Evolutionary conservation across 2,113 vertebrate species (phyloP).

Genomic region (Ictalurus punctatus): DNA sequence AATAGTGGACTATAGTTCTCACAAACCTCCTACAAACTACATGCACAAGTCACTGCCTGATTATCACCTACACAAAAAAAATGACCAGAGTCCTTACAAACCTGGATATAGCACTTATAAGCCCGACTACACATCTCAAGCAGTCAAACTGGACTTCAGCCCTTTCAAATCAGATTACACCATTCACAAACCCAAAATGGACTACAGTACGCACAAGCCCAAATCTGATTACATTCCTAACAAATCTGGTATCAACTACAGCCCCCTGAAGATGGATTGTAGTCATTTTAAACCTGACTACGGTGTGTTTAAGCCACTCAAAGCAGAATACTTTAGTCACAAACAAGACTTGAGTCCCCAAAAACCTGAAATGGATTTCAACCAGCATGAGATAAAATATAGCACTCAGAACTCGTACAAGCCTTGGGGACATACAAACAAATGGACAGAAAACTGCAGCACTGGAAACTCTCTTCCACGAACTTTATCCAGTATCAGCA

Average conservation of each 20-base stretch:
- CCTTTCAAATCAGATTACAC: conserved; percentile 69
- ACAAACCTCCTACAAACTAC: conserved; percentile 69
- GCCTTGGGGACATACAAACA: conserved; percentile 81
- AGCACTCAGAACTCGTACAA: conserved; percentile 75
- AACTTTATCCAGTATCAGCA: conserved; percentile 82
- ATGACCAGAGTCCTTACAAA: conserved; percentile 73
- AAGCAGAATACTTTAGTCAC: conserved; percentile 84
- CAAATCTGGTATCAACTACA: conserved; percentile 65
- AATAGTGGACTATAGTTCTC: conserved; percentile 70
- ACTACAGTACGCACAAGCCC: conserved; percentile 68
- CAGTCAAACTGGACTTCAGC: conserved; percentile 69
- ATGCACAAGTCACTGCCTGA: conserved; percentile 71
- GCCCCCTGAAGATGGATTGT: conserved; percentile 69
- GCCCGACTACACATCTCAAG: conserved; percentile 67
- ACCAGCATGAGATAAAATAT: conserved; percentile 70
- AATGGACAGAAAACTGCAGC: conserved; percentile 92
- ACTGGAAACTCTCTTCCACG: conserved; percentile 92
- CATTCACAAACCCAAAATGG: conserved; percentile 70
- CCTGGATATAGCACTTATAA: conserved; percentile 72
- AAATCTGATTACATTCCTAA: conserved; percentile 67
- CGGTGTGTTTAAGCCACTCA: conserved; percentile 70
- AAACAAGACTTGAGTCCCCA: conserved; percentile 68
- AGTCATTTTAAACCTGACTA: conserved; percentile 72
- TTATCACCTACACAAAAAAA: conserved; percentile 68
- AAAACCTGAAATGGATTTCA: conserved; percentile 73